These are phyloP conservation scores for Vidua chalybeata DNA, from an alignment of 2,113 vertebrate species.

Conservation along the genomic window DNA sequence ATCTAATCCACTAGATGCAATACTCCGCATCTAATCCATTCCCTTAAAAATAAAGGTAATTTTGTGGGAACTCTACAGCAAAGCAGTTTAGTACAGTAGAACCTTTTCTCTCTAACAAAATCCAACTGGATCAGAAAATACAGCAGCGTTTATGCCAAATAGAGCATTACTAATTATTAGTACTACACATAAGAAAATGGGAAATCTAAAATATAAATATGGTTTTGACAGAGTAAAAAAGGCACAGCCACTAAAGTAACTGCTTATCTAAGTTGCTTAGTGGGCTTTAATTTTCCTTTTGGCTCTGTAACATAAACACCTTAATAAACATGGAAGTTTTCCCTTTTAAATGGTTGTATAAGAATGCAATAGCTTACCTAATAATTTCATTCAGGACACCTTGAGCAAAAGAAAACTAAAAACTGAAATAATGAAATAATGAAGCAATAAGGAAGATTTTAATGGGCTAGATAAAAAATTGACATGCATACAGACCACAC, in stretches of 20 bases:
- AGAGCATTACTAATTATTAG: neutral
- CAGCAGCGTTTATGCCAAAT: neutral
- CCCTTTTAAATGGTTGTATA: neutral
- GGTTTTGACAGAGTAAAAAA: neutral
- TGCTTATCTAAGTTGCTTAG: neutral
- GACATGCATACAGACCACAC: neutral
- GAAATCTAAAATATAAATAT: neutral
- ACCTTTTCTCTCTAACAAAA: neutral
- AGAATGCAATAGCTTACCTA: neutral
- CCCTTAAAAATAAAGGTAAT: slow-evolving; percentile 58
- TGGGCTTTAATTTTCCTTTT: neutral
- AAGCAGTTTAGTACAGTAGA: slow-evolving; percentile 35
- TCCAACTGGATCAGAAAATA: neutral
- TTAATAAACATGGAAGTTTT: neutral
- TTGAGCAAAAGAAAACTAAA: neutral
- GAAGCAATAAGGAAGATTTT: neutral
- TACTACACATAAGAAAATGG: neutral
- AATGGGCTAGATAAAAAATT: neutral
- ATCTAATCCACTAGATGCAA: neutral
- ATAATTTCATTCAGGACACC: neutral
- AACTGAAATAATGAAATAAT: neutral
- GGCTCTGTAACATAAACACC: neutral
- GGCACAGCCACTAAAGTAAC: neutral
- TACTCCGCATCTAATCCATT: slow-evolving; percentile 8
- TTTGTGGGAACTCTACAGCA: slow-evolving; percentile 8